Conservation (phyloP, 2,113 vertebrate genomes). For the Cyanoderma ruficeps region DNA sequence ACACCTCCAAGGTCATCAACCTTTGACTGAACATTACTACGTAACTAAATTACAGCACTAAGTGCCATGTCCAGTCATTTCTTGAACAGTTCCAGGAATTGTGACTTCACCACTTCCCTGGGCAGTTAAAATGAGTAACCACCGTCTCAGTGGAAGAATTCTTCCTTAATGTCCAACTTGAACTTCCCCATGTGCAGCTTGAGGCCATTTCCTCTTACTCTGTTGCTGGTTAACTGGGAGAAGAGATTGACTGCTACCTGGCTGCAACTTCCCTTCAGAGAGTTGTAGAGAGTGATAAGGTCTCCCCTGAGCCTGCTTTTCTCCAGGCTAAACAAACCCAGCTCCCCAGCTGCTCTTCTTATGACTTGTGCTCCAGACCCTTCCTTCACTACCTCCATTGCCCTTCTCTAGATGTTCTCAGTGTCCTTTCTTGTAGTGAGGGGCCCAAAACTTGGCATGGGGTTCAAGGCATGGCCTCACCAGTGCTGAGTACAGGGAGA, state of each 20-base stretch:
- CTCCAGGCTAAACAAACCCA: neutral
- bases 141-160: neutral
- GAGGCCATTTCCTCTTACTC: neutral
- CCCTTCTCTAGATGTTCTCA: neutral
- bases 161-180: neutral
- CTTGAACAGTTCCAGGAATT: neutral
- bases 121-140: neutral
- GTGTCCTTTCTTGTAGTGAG: neutral
- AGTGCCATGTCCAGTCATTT: neutral
- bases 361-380: neutral
- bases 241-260: neutral
- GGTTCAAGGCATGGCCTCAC: neutral
- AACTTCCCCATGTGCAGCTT: neutral
- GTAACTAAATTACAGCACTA: neutral
- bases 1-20: neutral
- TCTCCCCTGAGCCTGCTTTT: neutral
- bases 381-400: neutral
- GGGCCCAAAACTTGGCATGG: neutral
- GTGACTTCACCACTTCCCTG: neutral
- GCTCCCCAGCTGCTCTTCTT: neutral
- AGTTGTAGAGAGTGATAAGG: neutral
- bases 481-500: neutral
- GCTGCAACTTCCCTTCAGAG: neutral
- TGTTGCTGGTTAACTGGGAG: neutral
- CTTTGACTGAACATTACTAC: rapidly evolving